Conservation (phyloP, 1,140 invertebrate species). For the Cecropterus lyciades region DNA sequence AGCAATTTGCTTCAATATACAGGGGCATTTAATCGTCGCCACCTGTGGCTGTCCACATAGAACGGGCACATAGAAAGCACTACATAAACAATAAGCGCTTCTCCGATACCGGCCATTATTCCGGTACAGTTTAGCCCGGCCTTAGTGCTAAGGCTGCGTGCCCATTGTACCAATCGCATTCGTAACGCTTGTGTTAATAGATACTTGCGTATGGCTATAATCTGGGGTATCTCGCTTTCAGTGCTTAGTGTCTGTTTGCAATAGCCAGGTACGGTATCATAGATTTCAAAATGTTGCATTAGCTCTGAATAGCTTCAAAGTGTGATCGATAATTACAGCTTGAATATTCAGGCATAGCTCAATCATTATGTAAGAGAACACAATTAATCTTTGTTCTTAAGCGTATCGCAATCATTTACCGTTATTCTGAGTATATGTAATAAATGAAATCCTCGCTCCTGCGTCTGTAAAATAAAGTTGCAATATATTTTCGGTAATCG, state of each 20-base stretch:
- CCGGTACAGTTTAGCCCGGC: constrained; percentile 21
- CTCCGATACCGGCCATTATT: constrained; percentile 29
- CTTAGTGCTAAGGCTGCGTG: constrained; percentile 25
- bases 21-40: constrained; percentile 28
- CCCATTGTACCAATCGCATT: constrained; percentile 12
- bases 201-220: constrained; percentile 19
- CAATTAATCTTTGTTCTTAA: too few species aligned
- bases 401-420: too few species aligned
- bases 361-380: too few species aligned
- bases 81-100: constrained; percentile 28
- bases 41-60: constrained; percentile 29
- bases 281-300: too few species aligned
- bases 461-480: too few species aligned
- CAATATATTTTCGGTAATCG: too few species aligned
- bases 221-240: constrained; percentile 8
- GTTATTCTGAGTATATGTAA: too few species aligned
- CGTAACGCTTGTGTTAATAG: constrained; percentile 19
- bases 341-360: too few species aligned
- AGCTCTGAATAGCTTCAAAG: too few species aligned
- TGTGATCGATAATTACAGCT: too few species aligned
- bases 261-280: neutral
- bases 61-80: constrained; percentile 24
- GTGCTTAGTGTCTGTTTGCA: constrained; percentile 8
- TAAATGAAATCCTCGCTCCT: too few species aligned
- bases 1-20: constrained; percentile 32